Evolutionary conservation across 2,797 vertebrate species (phyloP).

Genomic region (Monodelphis domestica): DNA sequence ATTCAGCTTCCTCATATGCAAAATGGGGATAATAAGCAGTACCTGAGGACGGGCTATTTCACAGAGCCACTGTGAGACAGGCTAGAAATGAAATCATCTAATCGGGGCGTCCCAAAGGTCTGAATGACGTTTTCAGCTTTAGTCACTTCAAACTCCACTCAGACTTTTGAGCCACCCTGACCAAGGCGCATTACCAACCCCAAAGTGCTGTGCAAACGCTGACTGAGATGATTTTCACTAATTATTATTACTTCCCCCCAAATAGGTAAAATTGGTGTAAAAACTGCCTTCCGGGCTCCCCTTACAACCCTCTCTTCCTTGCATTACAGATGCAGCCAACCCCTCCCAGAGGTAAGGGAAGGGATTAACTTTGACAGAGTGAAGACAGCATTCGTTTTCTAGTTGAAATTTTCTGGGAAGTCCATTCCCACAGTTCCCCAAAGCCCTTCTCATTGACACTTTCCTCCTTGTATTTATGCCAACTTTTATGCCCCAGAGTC

Average conservation of each 20-base stretch:
- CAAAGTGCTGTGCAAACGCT: not conserved
- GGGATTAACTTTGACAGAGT: not conserved
- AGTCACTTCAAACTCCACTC: not conserved
- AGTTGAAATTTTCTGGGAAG: not conserved
- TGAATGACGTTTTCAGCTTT: not conserved
- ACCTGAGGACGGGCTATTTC: not conserved
- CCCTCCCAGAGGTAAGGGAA: not conserved
- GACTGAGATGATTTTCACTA: not conserved
- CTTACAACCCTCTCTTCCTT: not conserved
- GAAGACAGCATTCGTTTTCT: not conserved
- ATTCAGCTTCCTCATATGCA: not conserved
- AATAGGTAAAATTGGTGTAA: not conserved
- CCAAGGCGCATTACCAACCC: not conserved
- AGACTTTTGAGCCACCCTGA: not conserved
- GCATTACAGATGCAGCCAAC: not conserved
- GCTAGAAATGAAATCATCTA: not conserved
- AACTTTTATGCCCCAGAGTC: not conserved
- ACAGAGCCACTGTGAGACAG: not conserved
- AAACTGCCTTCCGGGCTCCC: not conserved
- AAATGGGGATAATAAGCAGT: not conserved
- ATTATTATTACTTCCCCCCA: not conserved
- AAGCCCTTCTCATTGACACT: constrained; percentile 5
- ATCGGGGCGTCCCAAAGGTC: not conserved
- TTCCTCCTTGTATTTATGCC: not conserved
- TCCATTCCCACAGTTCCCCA: constrained; percentile 1